Base-by-base conservation (phyloP, 2,113 vertebrate genomes). In the Apeltes quadracus region DNA sequence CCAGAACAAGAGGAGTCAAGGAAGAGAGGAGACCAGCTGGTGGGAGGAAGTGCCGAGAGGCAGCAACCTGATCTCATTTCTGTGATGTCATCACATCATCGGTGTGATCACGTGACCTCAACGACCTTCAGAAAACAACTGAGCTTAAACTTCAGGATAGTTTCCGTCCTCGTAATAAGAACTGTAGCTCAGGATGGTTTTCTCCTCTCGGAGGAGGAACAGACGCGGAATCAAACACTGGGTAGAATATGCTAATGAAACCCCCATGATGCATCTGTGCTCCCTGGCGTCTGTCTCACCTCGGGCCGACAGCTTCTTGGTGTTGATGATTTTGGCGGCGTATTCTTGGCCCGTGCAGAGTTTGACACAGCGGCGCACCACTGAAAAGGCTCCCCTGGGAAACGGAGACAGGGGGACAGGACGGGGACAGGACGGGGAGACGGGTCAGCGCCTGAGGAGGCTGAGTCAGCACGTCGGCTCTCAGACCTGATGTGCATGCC, bases 251-350 rank as follows among this genome's bases (percentile, higher is more conserved):
- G 80, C 72, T 83, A 76, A 88, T 68, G 58, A 72, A 72, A 56
- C 36, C 16, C 63, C 70, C 51, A 36, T 12, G 63, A 77, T 69
- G 61, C 56, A 22, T 76, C 65, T 23, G n/a, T 46, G 46, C 46
- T 50, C 36, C 65, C 46, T 63, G 43, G 9, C 13, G n/a, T 36
- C 13, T 39, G 32, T 57, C 94, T 92, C 93, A 98, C 96, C 97
- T 96, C 97, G 94, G 85, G 97, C 97, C 0, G 97, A 97, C 48
- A 98, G 95, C 90, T 98, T 98, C 93, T 98, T 98, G 90, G 97
- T 98, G 93, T 98, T 98, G 93, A 98, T 98, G 89, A 98, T 98
- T 93, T 98, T 98, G 84, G 97, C 96, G 8, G 97, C 97, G 0
- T 96, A 95, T 78, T 98, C 97, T 72, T 98, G 96, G 86, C 96